Evolutionary conservation across 2,888 invertebrate genomes (phyloP).

Genomic region (Lasioglossum vierecki): DNA sequence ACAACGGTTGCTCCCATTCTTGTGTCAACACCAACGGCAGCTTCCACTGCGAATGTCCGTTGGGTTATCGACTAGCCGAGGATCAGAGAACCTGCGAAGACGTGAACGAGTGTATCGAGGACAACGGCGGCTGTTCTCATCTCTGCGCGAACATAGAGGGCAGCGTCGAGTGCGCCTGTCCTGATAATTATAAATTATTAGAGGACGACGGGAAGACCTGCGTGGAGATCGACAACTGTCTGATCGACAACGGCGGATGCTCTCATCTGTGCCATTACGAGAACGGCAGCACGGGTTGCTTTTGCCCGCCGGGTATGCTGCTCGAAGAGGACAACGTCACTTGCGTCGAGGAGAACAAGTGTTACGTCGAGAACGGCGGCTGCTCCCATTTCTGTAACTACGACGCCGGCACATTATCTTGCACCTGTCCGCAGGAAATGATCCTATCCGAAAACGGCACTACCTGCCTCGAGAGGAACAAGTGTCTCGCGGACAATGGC

Average conservation of each 20-base stretch:
- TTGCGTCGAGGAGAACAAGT: conserved; percentile 85
- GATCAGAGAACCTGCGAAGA: conserved; percentile 78
- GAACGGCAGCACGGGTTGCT: conserved; percentile 84
- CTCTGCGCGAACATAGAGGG: conserved; percentile 79
- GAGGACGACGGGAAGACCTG: conserved; percentile 81
- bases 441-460: conserved; percentile 77
- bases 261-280: conserved; percentile 85
- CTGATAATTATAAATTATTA: conserved; percentile 84
- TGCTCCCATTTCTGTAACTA: conserved; percentile 84
- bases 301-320: conserved; percentile 83
- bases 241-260: conserved; percentile 84
- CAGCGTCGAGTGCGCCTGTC: conserved; percentile 82
- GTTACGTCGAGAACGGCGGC: conserved; percentile 83
- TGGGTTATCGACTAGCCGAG: conserved; percentile 84
- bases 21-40: conserved; percentile 88
- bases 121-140: conserved; percentile 87
- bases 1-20: conserved; percentile 78
- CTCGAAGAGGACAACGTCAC: conserved; percentile 68
- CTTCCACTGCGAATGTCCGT: conserved; percentile 86
- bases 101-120: conserved; percentile 81
- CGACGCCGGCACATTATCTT: conserved; percentile 78
- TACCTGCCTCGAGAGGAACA: conserved; percentile 83
- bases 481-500: conserved; percentile 83
- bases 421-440: conserved; percentile 85
- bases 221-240: conserved; percentile 86